A percentile compares a stretch with the other conserved stretches of the same genome.
These are phyloP conservation scores for Rhorus exstirpatorius DNA, from an alignment of 2,888 invertebrate species.

Conservation along the genomic window DNA sequence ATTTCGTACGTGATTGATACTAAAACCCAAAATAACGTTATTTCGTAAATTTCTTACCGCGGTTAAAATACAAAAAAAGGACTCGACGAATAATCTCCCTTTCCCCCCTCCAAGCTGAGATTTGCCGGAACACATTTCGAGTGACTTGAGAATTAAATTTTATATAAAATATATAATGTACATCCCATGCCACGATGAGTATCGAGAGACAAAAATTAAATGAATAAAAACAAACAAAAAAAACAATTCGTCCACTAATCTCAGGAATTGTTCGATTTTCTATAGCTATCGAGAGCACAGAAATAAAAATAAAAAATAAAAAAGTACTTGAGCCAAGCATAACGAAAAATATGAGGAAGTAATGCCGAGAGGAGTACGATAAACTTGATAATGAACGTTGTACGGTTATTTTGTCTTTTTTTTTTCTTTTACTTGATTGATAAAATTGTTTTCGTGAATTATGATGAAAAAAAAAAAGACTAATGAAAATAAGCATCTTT, in stretches of 20 bases:
- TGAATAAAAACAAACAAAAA: constrained; percentile 58
- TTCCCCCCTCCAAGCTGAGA: constrained; percentile 6
- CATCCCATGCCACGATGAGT: constrained; percentile 21
- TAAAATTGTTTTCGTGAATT: not conserved
- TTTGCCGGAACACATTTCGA: constrained; percentile 1
- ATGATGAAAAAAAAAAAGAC: constrained; percentile 9
- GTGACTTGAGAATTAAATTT: constrained; percentile 8
- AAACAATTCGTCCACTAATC: constrained; percentile 75
- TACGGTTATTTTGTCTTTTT: too few relatives aligned
- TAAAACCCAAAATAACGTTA: constrained; percentile 82
- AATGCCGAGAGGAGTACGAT: constrained; percentile 21
- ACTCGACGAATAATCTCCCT: constrained; percentile 11
- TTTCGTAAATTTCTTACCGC: constrained; percentile 50
- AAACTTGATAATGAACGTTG: constrained; percentile 60
- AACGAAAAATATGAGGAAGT: too few relatives aligned
- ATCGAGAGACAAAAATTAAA: too few relatives aligned
- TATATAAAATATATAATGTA: constrained; percentile 18
- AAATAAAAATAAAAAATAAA: constrained; percentile 30
- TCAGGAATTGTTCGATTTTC: constrained; percentile 70
- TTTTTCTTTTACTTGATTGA: constrained; percentile 55
- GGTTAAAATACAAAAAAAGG: constrained; percentile 32
- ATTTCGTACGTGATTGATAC: constrained; percentile 75
- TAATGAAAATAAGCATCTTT: too few relatives aligned
- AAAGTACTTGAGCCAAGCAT: constrained; percentile 31
- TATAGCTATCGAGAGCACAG: constrained; percentile 41